phyloP scores from a whole-genome alignment of 35 echinoderm and acorn worm genomes.

The Chiridota heheva region DNA sequence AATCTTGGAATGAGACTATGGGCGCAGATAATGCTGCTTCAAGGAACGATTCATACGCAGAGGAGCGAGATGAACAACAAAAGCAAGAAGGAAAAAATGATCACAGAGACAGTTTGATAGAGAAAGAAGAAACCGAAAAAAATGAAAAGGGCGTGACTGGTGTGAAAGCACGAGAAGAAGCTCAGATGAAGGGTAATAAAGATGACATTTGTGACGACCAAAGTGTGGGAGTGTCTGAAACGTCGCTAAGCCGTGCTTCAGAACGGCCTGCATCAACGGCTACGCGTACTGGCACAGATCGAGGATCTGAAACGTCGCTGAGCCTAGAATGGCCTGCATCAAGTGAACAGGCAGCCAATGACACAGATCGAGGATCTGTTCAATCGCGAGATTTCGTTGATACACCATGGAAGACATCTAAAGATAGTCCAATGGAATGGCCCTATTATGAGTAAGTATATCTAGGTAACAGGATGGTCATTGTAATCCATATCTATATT shows the following conservation, averaged over 20 bases:
- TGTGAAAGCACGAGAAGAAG: not conserved
- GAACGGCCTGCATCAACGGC: too few species aligned
- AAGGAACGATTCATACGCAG: slow-evolving; percentile 8
- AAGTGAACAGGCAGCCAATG: too few species aligned
- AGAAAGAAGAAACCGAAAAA: not conserved
- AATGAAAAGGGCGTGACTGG: slow-evolving; percentile 9
- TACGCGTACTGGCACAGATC: too few species aligned
- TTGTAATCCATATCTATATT: not conserved
- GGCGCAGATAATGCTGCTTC: slow-evolving; percentile 6
- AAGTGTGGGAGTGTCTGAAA: slow-evolving; percentile 10
- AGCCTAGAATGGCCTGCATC: too few species aligned
- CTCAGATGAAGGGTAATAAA: not conserved
- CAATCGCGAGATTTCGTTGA: too few species aligned
- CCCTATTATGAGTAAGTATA: slow-evolving; percentile 69
- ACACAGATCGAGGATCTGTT: too few species aligned
- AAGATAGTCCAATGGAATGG: slow-evolving; percentile 74
- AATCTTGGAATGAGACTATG: slow-evolving; percentile 9
- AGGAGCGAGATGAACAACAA: slow-evolving; percentile 13
- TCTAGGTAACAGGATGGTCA: not conserved
- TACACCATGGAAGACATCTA: slow-evolving; percentile 21
- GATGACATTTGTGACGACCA: slow-evolving; percentile 19
- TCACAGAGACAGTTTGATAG: not conserved
- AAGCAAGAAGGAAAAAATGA: not conserved
- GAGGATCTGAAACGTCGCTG: too few species aligned
- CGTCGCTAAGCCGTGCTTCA: too few species aligned